Percentiles rank a stretch among this genome's conserved stretches.
Conservation (phyloP, 2,888 invertebrate species). For the Calameuta filiformis region DNA sequence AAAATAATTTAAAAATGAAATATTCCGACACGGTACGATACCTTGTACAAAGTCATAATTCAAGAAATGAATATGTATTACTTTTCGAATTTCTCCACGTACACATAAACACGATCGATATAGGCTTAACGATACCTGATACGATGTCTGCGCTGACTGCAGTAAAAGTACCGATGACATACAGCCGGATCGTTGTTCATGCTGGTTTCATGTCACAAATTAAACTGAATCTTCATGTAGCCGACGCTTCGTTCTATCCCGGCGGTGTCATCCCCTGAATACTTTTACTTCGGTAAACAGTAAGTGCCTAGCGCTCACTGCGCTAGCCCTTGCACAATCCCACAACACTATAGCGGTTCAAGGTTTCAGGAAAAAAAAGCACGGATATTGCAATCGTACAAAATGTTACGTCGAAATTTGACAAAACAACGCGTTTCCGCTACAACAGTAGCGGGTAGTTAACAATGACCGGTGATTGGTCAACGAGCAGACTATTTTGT, state of each 20-base stretch:
- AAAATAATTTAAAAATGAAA: neutral
- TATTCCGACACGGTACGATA: too few relatives aligned
- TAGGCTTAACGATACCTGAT: conserved; percentile 44
- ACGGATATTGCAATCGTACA: neutral
- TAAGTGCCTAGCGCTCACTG: neutral
- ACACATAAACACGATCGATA: neutral
- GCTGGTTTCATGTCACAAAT: conserved; percentile 37
- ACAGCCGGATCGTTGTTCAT: conserved; percentile 59
- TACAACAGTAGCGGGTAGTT: neutral
- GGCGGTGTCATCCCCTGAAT: neutral
- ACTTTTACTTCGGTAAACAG: neutral
- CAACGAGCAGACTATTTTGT: neutral
- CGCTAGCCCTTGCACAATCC: neutral
- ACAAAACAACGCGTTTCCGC: neutral
- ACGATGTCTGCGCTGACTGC: conserved; percentile 59
- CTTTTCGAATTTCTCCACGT: neutral
- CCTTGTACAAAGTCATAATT: neutral
- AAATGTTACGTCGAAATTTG: neutral
- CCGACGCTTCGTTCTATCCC: neutral
- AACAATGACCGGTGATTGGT: neutral
- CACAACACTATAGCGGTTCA: neutral
- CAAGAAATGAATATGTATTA: neutral
- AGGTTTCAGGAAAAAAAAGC: neutral
- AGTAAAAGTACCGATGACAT: conserved; percentile 59
- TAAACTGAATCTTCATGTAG: neutral